A percentile compares a stretch with the other conserved stretches of the same genome.
These are phyloP conservation scores for Epinotia bilunana DNA, from an alignment of 2,888 invertebrate species.

Conservation along the genomic window DNA sequence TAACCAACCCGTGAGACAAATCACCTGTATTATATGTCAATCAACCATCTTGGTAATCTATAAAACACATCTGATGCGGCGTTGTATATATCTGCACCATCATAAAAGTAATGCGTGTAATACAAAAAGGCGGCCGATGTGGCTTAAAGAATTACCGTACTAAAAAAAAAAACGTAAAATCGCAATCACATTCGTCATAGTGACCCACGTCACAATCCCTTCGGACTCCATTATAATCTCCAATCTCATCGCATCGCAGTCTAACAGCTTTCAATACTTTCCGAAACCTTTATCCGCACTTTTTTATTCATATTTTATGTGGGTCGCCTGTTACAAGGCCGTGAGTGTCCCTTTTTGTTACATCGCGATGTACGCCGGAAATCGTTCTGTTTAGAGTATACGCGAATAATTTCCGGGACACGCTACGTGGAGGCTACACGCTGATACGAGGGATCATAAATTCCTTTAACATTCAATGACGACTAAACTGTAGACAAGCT, in stretches of 20 bases:
- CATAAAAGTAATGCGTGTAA: too few relatives aligned
- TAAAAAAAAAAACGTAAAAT: background rate
- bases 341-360: slow-evolving; percentile 40
- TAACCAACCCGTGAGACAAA: too few relatives aligned
- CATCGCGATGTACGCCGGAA: slow-evolving; percentile 38
- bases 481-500: background rate
- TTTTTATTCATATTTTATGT: slow-evolving; percentile 50
- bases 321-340: slow-evolving; percentile 41
- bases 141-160: background rate
- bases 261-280: slow-evolving; percentile 39
- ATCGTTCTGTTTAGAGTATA: slow-evolving; percentile 32
- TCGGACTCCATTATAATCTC: slow-evolving; percentile 48
- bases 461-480: slow-evolving; percentile 3
- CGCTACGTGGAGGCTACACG: slow-evolving; percentile 8
- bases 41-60: too few relatives aligned
- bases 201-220: slow-evolving; percentile 2
- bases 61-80: too few relatives aligned
- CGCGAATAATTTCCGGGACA: slow-evolving; percentile 33
- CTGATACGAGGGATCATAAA: slow-evolving; percentile 8
- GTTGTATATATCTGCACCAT: too few relatives aligned
- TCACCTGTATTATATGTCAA: too few relatives aligned
- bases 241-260: slow-evolving; percentile 54
- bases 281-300: slow-evolving; percentile 41
- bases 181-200: background rate
- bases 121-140: background rate